Percentiles rank a stretch among this genome's conserved stretches.
Evolutionary conservation across 2,113 vertebrate species (phyloP).

Genomic region (Pedetes capensis): DNA sequence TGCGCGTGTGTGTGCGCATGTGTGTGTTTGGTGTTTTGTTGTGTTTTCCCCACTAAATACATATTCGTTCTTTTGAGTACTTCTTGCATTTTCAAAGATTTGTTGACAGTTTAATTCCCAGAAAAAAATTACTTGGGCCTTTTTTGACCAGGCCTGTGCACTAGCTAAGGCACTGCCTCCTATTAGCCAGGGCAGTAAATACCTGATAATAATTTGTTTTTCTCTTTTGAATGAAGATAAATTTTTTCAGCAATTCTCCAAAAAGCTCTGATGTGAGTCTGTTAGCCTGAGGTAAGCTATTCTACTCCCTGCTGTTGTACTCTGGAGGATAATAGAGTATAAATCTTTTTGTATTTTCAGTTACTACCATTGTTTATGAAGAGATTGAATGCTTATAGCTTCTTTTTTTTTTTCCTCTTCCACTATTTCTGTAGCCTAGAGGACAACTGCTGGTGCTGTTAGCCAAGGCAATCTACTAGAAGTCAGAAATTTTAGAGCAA

Average conservation of each 20-base stretch:
- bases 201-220: conserved; percentile 70
- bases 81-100: conserved; percentile 57
- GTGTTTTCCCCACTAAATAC: neutral
- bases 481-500: conserved; percentile 44
- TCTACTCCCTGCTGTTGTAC: conserved; percentile 39
- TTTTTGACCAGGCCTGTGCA: conserved; percentile 35
- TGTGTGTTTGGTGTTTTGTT: neutral
- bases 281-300: conserved; percentile 69
- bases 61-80: conserved; percentile 46
- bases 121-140: conserved; percentile 22
- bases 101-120: conserved; percentile 56
- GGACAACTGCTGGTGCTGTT: neutral
- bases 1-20: too few relatives aligned
- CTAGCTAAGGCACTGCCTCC: conserved; percentile 49
- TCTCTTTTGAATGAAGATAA: conserved; percentile 75
- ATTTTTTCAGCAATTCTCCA: conserved; percentile 72
- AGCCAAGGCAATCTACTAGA: neutral
- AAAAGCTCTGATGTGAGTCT: conserved; percentile 69
- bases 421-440: neutral
- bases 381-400: neutral
- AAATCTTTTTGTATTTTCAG: neutral
- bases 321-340: conserved; percentile 46
- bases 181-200: conserved; percentile 57
- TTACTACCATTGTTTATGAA: conserved; percentile 5
- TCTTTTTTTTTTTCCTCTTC: conserved; percentile 20